Evolutionary conservation across 2,888 invertebrate genomes (phyloP), one percentile per base, ranked within the genome.

Genomic region (Pandemis heparana): DNA sequence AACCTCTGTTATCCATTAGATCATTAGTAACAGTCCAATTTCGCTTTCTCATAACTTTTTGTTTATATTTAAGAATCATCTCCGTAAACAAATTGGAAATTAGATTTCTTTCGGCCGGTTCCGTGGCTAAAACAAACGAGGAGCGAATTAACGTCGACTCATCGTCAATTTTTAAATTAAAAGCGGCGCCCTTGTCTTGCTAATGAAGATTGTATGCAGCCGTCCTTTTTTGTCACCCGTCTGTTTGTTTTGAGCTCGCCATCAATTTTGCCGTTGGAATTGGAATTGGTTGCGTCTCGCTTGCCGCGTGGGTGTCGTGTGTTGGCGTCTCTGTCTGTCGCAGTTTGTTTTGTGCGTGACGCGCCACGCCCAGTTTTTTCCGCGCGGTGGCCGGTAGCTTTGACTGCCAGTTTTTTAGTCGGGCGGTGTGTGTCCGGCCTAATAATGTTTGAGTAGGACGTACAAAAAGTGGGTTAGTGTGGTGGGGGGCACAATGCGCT

Each of bases 311-410:
- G 72, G 75, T 51, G 77, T 51, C 60, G 71, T 39, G 75, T 87
- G 77, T 78, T 76, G 77, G 80, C 79, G 82, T 92, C 88, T 84
- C 85, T 84, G 82, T 92, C 87, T 88, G 88, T 87, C 87, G 84
- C 83, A 89, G 92, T 94, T 93, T 94, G 94, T 94, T 94, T 94
- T 88, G 91, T 89, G 92, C 93, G 93, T 93, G 93, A 94, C 92
- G 91, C 83, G 93, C 90, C 91, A 85, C 94, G 94, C 94, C 94
- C 91, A 80, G 81, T 72, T 80, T 81, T 80, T 82, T 83, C 79
- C 78, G 79, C 79, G 79, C 82, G 87, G 89, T 92, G 93, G 89
- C 92, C 94, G 91, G 94, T 94, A 94, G 93, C 92, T 92, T 92
- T 94, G 92, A 92, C 91, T 89, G 74, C 56, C 56, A 75, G 81